These are phyloP conservation scores for Heliornis fulica DNA, from an alignment of 2,113 vertebrate species.

Conservation along the genomic window DNA sequence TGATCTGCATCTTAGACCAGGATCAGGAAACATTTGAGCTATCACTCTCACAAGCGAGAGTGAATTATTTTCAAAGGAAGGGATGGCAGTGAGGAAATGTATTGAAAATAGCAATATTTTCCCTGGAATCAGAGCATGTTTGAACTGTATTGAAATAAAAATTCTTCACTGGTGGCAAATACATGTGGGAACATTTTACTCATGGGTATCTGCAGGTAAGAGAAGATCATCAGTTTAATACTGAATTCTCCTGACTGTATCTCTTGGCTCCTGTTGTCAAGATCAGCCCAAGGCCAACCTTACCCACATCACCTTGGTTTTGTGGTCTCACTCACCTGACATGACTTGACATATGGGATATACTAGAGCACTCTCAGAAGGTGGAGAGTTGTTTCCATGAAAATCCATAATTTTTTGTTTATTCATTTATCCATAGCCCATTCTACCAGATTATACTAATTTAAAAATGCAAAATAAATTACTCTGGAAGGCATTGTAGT, in stretches of 20 bases:
- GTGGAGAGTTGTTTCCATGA: fast-evolving
- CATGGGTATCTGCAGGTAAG: neutral
- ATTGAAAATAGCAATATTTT: neutral
- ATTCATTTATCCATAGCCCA: neutral
- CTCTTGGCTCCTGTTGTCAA: neutral
- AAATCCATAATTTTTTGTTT: neutral
- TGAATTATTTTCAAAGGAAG: neutral
- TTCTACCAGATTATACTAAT: neutral
- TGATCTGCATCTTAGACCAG: neutral
- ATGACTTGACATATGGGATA: neutral
- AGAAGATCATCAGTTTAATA: neutral
- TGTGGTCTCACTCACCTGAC: neutral
- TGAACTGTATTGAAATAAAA: neutral
- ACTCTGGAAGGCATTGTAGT: neutral
- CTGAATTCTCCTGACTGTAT: neutral
- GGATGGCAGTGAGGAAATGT: neutral
- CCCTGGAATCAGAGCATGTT: neutral
- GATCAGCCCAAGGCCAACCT: neutral
- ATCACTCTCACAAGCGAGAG: neutral
- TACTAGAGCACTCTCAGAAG: neutral
- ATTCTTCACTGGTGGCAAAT: neutral
- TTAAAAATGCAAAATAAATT: neutral
- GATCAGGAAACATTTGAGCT: neutral
- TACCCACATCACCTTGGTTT: neutral
- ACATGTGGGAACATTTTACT: neutral